Evolutionary conservation across 1,140 invertebrate genomes (phyloP).

Genomic region (Apis florea): DNA sequence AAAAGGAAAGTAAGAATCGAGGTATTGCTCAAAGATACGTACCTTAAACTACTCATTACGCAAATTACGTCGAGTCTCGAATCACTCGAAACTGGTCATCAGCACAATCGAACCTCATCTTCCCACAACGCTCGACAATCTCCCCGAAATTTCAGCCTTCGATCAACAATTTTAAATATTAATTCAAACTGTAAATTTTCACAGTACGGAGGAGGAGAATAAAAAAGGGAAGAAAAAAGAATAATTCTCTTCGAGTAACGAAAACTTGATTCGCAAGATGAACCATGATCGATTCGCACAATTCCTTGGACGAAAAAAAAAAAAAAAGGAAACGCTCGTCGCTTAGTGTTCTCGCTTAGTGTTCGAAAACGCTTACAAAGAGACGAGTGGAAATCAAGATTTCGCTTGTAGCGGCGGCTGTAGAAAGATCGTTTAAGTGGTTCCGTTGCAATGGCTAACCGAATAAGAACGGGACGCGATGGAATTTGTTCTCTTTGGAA

Average conservation of each 20-base stretch:
- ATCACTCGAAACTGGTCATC: constrained; percentile 2
- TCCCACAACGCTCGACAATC: background rate
- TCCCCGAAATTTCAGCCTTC: background rate
- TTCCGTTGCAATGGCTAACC: constrained; percentile 49
- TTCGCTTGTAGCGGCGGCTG: constrained; percentile 5
- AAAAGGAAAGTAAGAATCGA: background rate
- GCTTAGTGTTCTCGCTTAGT: background rate
- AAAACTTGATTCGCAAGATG: no score
- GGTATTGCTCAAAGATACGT: background rate
- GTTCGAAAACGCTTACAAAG: background rate
- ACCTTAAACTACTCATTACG: constrained; percentile 14
- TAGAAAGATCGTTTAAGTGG: constrained; percentile 30
- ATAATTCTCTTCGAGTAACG: no score
- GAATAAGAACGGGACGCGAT: constrained; percentile 43
- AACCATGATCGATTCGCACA: background rate
- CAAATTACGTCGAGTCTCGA: constrained; percentile 5
- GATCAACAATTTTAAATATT: background rate
- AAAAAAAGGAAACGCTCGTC: background rate
- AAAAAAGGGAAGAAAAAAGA: background rate
- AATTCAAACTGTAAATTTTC: background rate
- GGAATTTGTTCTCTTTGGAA: constrained; percentile 52
- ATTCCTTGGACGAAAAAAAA: background rate
- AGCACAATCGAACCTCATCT: background rate
- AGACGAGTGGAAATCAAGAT: constrained; percentile 12
- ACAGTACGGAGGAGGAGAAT: background rate